Evolutionary conservation across 2,797 vertebrate species (phyloP).

Genomic region (Melanogrammus aeglefinus): DNA sequence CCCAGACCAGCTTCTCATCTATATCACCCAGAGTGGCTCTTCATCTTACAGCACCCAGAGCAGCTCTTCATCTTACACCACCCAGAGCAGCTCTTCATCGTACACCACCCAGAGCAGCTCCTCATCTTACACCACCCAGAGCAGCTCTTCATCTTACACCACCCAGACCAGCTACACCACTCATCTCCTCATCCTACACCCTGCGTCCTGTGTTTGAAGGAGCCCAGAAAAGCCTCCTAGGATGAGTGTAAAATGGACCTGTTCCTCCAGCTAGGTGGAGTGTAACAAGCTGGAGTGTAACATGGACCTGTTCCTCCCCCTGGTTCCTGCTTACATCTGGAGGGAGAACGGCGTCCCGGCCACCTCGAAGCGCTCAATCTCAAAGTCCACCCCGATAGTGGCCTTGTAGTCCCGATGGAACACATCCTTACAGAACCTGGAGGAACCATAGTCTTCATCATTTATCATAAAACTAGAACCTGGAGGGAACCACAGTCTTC

Average conservation of each 20-base stretch:
- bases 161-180: no score
- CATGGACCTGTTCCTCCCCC: not conserved
- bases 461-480: not conserved
- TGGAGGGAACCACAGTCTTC: not conserved
- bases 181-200: no score
- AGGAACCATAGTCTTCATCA: not conserved
- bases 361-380: slow-evolving; percentile 88
- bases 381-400: slow-evolving; percentile 92
- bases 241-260: not conserved
- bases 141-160: no score
- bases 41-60: no score
- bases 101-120: no score
- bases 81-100: no score
- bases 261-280: not conserved
- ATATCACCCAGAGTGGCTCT: no score
- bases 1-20: no score
- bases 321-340: slow-evolving; percentile 81
- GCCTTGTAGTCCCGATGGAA: slow-evolving; percentile 91
- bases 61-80: no score
- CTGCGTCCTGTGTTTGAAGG: no score
- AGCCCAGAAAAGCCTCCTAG: no score
- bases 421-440: slow-evolving; percentile 86
- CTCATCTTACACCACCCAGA: no score
- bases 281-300: not conserved
- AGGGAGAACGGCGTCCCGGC: slow-evolving; percentile 82